These are phyloP conservation scores for Spermophilus dauricus DNA, from an alignment of 2,113 vertebrate genomes.

Conservation along the genomic window DNA sequence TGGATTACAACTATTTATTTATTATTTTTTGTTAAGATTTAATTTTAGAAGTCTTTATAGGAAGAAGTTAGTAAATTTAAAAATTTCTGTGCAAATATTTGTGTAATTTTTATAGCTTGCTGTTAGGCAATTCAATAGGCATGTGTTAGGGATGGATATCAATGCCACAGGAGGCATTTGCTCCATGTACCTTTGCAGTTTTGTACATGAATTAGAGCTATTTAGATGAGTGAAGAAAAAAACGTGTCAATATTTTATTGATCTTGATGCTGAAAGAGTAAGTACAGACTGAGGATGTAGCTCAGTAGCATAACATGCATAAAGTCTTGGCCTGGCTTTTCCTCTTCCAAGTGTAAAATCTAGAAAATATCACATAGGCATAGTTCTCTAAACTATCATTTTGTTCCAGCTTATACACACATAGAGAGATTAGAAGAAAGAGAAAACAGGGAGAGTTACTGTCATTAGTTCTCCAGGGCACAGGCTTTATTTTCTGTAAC, in stretches of 20 bases:
- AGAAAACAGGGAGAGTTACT: constrained; percentile 10
- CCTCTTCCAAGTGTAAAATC: background rate
- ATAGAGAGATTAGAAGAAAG: background rate
- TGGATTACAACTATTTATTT: constrained; percentile 38
- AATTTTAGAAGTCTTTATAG: no score
- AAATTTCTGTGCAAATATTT: no score
- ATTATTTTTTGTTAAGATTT: no score
- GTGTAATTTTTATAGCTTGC: no score
- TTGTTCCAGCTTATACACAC: background rate
- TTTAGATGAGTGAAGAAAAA: constrained; percentile 21
- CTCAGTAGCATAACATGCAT: background rate
- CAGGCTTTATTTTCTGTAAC: constrained; percentile 59
- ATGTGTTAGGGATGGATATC: no score
- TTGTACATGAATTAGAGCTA: constrained; percentile 37
- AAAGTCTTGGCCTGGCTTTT: background rate
- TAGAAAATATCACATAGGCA: background rate
- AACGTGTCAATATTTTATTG: background rate
- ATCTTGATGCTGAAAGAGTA: constrained; percentile 32
- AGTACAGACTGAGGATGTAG: background rate
- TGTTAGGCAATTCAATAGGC: no score
- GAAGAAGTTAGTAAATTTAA: no score
- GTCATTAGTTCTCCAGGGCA: constrained; percentile 24
- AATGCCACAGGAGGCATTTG: no score
- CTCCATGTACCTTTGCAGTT: no score
- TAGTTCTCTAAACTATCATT: background rate